Evolutionary conservation across 1,140 invertebrate genomes (phyloP).

Genomic region (Eueides isabella): DNA sequence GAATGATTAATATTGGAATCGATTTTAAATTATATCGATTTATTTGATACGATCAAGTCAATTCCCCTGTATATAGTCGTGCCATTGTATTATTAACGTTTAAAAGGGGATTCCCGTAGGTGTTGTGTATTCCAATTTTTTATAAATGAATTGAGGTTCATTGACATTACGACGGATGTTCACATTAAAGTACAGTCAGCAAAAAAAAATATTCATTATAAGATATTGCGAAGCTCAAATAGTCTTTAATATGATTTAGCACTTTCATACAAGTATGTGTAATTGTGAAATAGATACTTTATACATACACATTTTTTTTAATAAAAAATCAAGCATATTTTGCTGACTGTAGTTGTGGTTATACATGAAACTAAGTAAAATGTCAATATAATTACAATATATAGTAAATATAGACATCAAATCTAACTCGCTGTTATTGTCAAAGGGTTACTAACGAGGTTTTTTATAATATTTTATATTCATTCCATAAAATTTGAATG

Average conservation of each 20-base stretch:
- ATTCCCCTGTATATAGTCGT: slow-evolving; percentile 79
- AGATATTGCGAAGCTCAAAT: slow-evolving; percentile 9
- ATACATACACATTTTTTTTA: neutral
- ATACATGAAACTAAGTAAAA: neutral
- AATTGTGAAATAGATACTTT: neutral
- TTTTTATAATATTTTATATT: slow-evolving; percentile 80
- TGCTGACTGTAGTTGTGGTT: slow-evolving; percentile 25
- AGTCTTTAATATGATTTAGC: neutral
- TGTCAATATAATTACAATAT: slow-evolving; percentile 1
- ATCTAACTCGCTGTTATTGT: slow-evolving; percentile 29
- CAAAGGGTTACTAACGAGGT: slow-evolving; percentile 25
- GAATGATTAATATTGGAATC: slow-evolving; percentile 10
- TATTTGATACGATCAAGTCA: slow-evolving; percentile 61
- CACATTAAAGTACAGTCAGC: slow-evolving; percentile 31
- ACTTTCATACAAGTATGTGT: neutral
- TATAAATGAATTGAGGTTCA: slow-evolving; percentile 38
- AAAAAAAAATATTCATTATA: neutral
- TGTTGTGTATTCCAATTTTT: slow-evolving; percentile 59
- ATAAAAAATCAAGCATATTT: neutral
- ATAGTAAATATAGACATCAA: slow-evolving; percentile 30
- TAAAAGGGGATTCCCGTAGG: slow-evolving; percentile 58
- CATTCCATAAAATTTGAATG: slow-evolving; percentile 63
- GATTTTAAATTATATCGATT: slow-evolving; percentile 20
- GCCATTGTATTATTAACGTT: slow-evolving; percentile 70
- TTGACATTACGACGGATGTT: slow-evolving; percentile 21